phyloP scores from a whole-genome alignment of 1,140 invertebrate genomes.

The Drosophila simulans region DNA sequence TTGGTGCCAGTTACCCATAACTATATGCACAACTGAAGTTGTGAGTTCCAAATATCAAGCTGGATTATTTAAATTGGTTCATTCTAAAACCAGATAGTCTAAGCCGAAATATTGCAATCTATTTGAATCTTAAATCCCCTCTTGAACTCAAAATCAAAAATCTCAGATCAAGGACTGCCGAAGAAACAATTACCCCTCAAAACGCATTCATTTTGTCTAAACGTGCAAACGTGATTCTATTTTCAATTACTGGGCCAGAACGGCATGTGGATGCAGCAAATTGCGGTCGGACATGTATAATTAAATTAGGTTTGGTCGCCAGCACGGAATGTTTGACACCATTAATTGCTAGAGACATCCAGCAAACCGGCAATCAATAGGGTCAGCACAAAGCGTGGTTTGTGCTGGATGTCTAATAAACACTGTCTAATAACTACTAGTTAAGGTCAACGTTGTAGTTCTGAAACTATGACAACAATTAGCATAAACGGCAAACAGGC shows the following conservation, averaged over 20 bases:
- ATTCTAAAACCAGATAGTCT: not conserved
- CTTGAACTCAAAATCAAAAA: not conserved
- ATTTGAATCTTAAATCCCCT: not conserved
- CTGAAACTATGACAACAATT: constrained; percentile 41
- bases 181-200: not conserved
- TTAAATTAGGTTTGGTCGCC: constrained; percentile 33
- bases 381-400: constrained; percentile 26
- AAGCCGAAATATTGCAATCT: not conserved
- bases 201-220: not conserved
- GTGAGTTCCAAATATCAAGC: not conserved
- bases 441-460: not conserved
- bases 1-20: not conserved
- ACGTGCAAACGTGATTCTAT: not conserved
- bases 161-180: not conserved
- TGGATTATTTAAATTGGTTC: not conserved
- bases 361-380: constrained; percentile 37
- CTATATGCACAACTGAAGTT: not conserved
- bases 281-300: constrained; percentile 14
- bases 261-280: constrained; percentile 7
- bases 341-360: constrained; percentile 35
- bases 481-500: constrained; percentile 33
- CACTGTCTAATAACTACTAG: constrained; percentile 34
- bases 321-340: constrained; percentile 4
- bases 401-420: not conserved
- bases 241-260: constrained; percentile 13